Evolutionary conservation across 2,888 invertebrate species (phyloP).

Genomic region (Leptogaster cylindrica): DNA sequence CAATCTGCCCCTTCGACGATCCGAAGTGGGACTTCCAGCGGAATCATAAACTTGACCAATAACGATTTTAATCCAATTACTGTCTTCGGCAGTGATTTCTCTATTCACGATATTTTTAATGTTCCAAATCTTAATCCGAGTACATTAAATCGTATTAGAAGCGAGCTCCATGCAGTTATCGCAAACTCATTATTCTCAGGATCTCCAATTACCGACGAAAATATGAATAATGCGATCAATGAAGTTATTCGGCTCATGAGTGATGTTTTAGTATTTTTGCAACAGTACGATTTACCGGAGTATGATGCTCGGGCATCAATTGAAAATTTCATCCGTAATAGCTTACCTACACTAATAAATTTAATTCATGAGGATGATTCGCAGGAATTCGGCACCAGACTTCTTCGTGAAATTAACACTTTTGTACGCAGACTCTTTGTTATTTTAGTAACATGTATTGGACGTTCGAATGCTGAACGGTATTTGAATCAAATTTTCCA

Average conservation of each 20-base stretch:
- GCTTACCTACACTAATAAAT: slow-evolving; percentile 55
- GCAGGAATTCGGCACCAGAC: slow-evolving; percentile 54
- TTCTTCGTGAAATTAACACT: slow-evolving; percentile 54
- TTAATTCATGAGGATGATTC: slow-evolving; percentile 52
- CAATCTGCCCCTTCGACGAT: neutral
- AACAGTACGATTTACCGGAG: slow-evolving; percentile 57
- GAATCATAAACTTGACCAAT: slow-evolving; percentile 21
- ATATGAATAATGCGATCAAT: slow-evolving; percentile 54
- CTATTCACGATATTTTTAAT: slow-evolving; percentile 47
- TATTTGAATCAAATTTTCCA: slow-evolving; percentile 58
- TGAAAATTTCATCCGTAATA: slow-evolving; percentile 55
- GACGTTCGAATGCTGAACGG: slow-evolving; percentile 56
- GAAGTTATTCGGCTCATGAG: slow-evolving; percentile 56
- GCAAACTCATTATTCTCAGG: slow-evolving; percentile 55
- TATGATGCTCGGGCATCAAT: slow-evolving; percentile 60
- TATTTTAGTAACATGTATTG: slow-evolving; percentile 58
- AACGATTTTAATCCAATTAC: slow-evolving; percentile 45
- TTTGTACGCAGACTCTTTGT: slow-evolving; percentile 57
- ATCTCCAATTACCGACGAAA: slow-evolving; percentile 54
- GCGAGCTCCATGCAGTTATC: slow-evolving; percentile 55
- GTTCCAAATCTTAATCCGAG: slow-evolving; percentile 43
- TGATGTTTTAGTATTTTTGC: slow-evolving; percentile 54
- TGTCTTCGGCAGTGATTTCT: slow-evolving; percentile 48
- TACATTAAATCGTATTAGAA: slow-evolving; percentile 53
- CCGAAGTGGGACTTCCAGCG: neutral